These are phyloP conservation scores for Pseudonaja textilis DNA, from an alignment of 2,113 vertebrate species.

Conservation along the genomic window DNA sequence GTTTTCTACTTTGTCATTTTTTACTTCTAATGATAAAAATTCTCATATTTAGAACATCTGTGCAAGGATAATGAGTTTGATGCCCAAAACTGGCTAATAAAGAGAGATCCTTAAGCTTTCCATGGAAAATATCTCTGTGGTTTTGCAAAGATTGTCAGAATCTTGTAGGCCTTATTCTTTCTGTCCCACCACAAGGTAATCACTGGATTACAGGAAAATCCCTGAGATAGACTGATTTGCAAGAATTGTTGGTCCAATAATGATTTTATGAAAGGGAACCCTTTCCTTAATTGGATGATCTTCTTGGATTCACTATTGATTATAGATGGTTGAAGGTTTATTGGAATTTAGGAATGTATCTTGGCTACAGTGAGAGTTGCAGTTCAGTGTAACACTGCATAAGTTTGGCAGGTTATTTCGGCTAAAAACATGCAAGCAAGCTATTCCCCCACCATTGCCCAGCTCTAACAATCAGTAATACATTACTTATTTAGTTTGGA, in stretches of 20 bases:
- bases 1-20: neutral
- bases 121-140: constrained; percentile 57
- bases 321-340: constrained; percentile 55
- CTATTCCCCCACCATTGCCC: constrained; percentile 34
- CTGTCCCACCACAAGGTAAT: constrained; percentile 39
- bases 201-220: constrained; percentile 51
- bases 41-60: neutral
- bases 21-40: neutral
- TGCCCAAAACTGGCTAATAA: neutral
- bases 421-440: constrained; percentile 51
- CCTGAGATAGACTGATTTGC: constrained; percentile 39
- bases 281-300: constrained; percentile 45
- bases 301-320: constrained; percentile 31
- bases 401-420: constrained; percentile 32
- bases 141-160: constrained; percentile 63
- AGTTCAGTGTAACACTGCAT: constrained; percentile 56
- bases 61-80: neutral
- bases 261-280: constrained; percentile 42
- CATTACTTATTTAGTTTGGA: constrained; percentile 47
- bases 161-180: constrained; percentile 55
- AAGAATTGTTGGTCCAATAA: constrained; percentile 51
- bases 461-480: constrained; percentile 34
- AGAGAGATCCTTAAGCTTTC: constrained; percentile 44
- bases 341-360: constrained; percentile 36
- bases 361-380: constrained; percentile 40